Evolutionary conservation across 2,797 vertebrate species (phyloP).

Genomic region (Eidolon dupreanum): DNA sequence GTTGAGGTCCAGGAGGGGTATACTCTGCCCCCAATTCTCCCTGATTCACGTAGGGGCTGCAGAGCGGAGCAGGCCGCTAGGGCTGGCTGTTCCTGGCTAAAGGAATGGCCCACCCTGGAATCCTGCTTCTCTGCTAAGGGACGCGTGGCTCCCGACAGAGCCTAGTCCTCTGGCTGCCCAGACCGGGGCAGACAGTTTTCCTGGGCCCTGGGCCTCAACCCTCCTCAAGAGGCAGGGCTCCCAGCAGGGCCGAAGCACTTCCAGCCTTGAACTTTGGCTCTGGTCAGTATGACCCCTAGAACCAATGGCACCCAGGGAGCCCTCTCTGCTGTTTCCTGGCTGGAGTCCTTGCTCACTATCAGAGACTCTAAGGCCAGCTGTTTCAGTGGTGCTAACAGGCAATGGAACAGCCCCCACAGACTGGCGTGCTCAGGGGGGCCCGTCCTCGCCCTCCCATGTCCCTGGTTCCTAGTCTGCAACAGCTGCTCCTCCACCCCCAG

Average conservation of each 20-base stretch:
- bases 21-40: not conserved
- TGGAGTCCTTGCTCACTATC: slow-evolving; percentile 93
- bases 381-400: slow-evolving; percentile 39
- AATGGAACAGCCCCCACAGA: slow-evolving; percentile 69
- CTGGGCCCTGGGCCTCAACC: not conserved
- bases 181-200: not conserved
- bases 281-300: not conserved
- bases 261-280: not conserved
- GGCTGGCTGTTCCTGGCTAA: not conserved
- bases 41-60: fast-evolving
- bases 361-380: slow-evolving; percentile 82
- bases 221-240: not conserved
- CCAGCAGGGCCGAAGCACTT: not conserved
- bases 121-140: not conserved
- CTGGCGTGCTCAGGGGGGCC: not conserved
- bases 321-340: slow-evolving; percentile 92
- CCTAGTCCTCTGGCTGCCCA: not conserved
- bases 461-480: slow-evolving; percentile 49
- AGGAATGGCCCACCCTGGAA: fast-evolving
- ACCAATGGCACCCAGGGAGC: slow-evolving; percentile 93
- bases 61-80: not conserved
- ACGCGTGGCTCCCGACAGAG: not conserved
- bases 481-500: slow-evolving; percentile 70
- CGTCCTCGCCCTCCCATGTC: not conserved
- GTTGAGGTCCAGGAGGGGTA: not conserved